These are phyloP conservation scores for Isaurus tuberculatus DNA, from an alignment of 92 coral and sea anemone genomes.

Conservation along the genomic window DNA sequence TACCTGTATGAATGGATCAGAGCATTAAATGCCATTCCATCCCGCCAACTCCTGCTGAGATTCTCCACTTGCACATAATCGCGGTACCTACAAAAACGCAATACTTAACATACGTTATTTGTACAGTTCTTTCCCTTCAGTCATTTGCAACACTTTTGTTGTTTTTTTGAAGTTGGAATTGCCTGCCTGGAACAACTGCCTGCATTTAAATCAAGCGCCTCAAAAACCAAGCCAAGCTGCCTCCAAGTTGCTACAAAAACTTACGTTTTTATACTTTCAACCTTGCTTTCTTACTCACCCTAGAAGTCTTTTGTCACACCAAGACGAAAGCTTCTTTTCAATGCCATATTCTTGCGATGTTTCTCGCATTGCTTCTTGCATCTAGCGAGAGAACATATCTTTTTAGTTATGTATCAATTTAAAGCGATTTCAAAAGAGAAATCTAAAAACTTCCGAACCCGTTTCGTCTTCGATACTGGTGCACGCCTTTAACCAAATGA, in stretches of 20 bases:
- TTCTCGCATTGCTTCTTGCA: slow-evolving; percentile 55
- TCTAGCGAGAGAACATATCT: slow-evolving; percentile 22
- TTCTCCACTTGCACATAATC: slow-evolving; percentile 47
- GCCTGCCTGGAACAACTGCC: no score
- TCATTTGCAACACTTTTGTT: neutral
- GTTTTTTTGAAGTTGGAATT: neutral
- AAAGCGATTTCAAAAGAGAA: no score
- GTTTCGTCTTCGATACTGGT: no score
- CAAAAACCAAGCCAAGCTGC: neutral
- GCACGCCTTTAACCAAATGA: no score
- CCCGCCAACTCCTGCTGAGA: slow-evolving; percentile 76
- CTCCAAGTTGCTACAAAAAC: neutral
- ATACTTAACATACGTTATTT: neutral
- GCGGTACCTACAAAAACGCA: slow-evolving; percentile 11
- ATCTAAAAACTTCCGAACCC: no score
- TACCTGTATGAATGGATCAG: slow-evolving; percentile 82
- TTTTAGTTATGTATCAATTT: no score
- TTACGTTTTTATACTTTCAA: no score
- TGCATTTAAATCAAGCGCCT: neutral
- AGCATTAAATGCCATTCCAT: slow-evolving; percentile 77
- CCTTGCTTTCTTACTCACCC: slow-evolving; percentile 42
- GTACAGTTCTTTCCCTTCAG: neutral
- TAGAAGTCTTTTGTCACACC: slow-evolving; percentile 66
- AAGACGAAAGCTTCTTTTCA: slow-evolving; percentile 62
- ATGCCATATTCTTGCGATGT: slow-evolving; percentile 55